Evolutionary conservation across 2,113 vertebrate genomes (phyloP), one percentile per base, ranked within the genome.

Genomic region (Nannospalax galili): DNA sequence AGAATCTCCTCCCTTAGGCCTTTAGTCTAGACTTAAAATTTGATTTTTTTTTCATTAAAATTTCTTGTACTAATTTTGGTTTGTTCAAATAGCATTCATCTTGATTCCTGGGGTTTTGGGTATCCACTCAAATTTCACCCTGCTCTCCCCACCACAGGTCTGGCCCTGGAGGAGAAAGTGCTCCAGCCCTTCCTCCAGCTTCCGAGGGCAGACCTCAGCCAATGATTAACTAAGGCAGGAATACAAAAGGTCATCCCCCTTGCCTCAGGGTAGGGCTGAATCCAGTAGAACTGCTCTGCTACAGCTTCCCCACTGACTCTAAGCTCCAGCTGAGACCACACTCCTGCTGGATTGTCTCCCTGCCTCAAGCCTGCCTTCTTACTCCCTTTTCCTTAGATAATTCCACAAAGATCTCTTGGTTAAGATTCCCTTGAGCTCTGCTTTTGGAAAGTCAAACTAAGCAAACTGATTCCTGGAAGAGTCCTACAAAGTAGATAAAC

Each of bases 11-110:
- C 15, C 15, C 58, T 24, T 74, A 48, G 64, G 60, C 77, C 20
- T 78, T 94, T 93, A 40, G 16, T 58, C 69, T 19, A 7, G 48
- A 52, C 81, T 80, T 93, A 85, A 97, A 89, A 81, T 72, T 42
- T 19, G 4, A 84, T 74, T 82, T 56, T 93, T n/a, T 82, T n/a
- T 82, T 94, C 32, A 24, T 37, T 40, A 48, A 64, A 22, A 72
- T 12, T 93, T 81, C 62, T 70, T 35, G 17, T 2, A 74, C 72
- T 95, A n/a, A 92, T 60, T 92, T 77, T 79, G 4, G 87, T 65
- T 93, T 70, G 52, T 90, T 96, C 75, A 90, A 87, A 69, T 82
- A 74, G 62, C 22, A 32, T 14, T 93, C 37, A 77, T 70, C 40
- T 56, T 81, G 82, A 65, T 74, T 89, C 60, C 37, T 86, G 62